Conservation (phyloP, 2,797 vertebrate genomes). For the Pteronotus mesoamericanus region DNA sequence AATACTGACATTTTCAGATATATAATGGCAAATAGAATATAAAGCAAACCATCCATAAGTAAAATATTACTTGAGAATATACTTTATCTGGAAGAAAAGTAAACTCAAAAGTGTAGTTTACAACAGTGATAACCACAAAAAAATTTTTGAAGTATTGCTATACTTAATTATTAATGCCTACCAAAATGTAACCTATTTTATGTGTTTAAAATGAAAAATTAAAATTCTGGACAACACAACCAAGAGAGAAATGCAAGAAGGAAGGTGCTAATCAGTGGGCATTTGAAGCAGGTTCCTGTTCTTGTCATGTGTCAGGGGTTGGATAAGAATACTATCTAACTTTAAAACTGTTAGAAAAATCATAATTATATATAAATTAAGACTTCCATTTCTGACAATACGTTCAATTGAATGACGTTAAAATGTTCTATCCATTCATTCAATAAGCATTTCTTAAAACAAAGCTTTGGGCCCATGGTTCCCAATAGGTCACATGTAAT, state of each 20-base stretch:
- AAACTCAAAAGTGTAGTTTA: background rate
- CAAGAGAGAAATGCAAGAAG: background rate
- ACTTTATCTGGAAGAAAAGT: background rate
- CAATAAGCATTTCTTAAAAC: background rate
- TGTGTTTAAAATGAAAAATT: background rate
- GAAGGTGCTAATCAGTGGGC: background rate
- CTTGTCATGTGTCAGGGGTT: background rate
- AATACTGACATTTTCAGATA: background rate
- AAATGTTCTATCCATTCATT: background rate
- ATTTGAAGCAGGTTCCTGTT: background rate
- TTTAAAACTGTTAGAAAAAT: background rate
- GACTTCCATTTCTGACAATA: background rate
- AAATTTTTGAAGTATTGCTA: background rate
- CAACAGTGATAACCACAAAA: background rate
- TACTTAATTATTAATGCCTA: background rate
- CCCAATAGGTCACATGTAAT: background rate
- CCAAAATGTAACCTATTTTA: background rate
- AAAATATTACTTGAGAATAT: background rate
- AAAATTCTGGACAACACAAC: constrained; percentile 4
- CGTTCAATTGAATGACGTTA: background rate
- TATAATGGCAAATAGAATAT: background rate
- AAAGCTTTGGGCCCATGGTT: background rate
- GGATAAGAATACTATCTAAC: background rate
- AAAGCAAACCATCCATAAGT: background rate
- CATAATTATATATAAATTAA: background rate